Conservation (phyloP, 30 jellyfish, hydroid and myxozoan genomes). For the Turritopsis rubra region DNA sequence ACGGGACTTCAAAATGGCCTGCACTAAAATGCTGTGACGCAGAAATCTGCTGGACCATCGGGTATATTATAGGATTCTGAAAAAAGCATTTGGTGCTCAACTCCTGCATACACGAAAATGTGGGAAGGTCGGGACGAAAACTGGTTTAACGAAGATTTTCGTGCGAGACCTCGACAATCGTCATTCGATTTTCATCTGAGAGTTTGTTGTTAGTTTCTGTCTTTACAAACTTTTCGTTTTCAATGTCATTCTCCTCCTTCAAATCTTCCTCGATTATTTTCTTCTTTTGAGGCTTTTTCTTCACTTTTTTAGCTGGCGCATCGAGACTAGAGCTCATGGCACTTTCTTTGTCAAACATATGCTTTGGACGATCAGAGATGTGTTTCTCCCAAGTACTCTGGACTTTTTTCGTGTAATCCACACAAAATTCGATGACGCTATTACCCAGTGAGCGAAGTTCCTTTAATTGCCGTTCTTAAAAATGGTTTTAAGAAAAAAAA, state of each 20-base stretch:
- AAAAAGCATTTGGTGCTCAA: too few relatives aligned
- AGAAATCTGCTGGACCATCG: too few relatives aligned
- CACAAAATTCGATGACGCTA: not conserved
- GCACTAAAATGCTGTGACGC: too few relatives aligned
- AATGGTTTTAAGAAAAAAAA: too few relatives aligned
- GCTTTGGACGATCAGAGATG: not conserved
- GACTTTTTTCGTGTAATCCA: not conserved
- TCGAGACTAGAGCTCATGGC: not conserved
- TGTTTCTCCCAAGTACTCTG: not conserved
- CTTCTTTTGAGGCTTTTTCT: not conserved
- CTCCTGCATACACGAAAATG: too few relatives aligned
- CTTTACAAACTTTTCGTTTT: not conserved
- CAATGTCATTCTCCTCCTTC: not conserved
- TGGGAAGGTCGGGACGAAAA: too few relatives aligned
- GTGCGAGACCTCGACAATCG: not conserved
- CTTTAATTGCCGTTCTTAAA: not conserved
- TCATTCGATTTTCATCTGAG: not conserved
- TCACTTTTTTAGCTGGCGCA: not conserved
- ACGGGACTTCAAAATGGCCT: constrained; percentile 12
- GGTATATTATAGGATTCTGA: too few relatives aligned
- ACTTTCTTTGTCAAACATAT: not conserved
- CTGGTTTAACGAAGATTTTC: not conserved
- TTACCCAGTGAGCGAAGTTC: not conserved
- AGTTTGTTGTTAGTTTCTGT: not conserved
- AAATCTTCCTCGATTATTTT: not conserved